Evolutionary conservation across 1,140 invertebrate species (phyloP).

Genomic region (Sminthurides bifidus): DNA sequence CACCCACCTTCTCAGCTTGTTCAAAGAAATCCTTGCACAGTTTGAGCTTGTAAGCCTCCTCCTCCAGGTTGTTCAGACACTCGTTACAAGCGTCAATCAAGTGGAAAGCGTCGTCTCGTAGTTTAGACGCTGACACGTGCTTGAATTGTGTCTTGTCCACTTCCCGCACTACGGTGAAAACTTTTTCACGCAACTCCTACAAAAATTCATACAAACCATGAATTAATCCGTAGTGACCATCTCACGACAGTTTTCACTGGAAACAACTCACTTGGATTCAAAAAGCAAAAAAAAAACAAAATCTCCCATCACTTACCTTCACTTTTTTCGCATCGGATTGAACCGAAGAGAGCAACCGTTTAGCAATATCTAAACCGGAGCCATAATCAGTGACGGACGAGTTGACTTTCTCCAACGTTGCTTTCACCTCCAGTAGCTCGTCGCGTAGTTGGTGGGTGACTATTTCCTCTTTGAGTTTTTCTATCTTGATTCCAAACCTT

Average conservation of each 20-base stretch:
- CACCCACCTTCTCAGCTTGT: constrained; percentile 12
- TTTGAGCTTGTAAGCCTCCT: not conserved
- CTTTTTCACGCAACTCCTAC: constrained; percentile 15
- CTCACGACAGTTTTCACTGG: too few species aligned
- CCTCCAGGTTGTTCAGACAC: not conserved
- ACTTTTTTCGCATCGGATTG: too few species aligned
- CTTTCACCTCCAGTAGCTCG: not conserved
- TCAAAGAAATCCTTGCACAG: constrained; percentile 19
- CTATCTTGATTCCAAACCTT: constrained; percentile 44
- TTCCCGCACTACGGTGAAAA: not conserved
- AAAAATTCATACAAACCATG: not conserved
- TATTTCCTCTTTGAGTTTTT: constrained; percentile 54
- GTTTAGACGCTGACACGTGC: constrained; percentile 5
- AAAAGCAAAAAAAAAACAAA: not conserved
- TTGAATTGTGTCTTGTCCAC: constrained; percentile 12
- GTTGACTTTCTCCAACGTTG: not conserved
- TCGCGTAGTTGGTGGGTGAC: constrained; percentile 43
- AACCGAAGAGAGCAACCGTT: not conserved
- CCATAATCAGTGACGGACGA: not conserved
- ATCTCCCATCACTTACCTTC: not conserved
- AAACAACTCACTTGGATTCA: too few species aligned
- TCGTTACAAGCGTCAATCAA: constrained; percentile 2
- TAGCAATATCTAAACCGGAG: not conserved
- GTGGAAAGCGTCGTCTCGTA: constrained; percentile 15
- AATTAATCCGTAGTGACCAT: too few species aligned